phyloP scores from a whole-genome alignment of 2,888 invertebrate genomes.

The Zelleria hepariella region DNA sequence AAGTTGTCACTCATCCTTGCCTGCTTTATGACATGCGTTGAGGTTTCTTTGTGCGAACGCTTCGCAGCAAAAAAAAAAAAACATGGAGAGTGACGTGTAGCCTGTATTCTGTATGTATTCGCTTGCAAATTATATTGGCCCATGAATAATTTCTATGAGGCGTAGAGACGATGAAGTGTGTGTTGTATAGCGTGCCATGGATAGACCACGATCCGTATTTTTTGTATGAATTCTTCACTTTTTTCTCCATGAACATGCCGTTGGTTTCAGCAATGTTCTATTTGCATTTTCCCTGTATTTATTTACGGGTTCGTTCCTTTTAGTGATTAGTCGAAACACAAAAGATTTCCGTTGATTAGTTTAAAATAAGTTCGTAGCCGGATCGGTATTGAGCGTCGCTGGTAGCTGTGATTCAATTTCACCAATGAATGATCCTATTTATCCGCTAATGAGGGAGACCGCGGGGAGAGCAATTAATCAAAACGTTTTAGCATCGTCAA shows the following conservation, averaged over 20 bases:
- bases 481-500: conserved; percentile 60
- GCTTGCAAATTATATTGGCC: conserved; percentile 57
- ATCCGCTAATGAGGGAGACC: conserved; percentile 65
- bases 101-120: background rate
- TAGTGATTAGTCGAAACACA: background rate
- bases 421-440: conserved; percentile 64
- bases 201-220: conserved; percentile 5
- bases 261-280: background rate
- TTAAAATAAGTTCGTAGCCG: conserved; percentile 62
- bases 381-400: conserved; percentile 48
- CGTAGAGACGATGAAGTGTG: background rate
- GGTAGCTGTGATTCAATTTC: conserved; percentile 62
- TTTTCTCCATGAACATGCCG: background rate
- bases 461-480: conserved; percentile 63
- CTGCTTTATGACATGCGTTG: background rate
- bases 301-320: background rate
- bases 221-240: background rate
- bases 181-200: background rate
- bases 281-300: background rate
- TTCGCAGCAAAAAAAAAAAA: background rate
- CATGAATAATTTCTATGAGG: conserved; percentile 35
- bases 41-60: background rate
- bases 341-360: conserved; percentile 25
- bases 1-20: background rate
- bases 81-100: background rate